These are phyloP conservation scores for Amphipyra berbera DNA, from an alignment of 2,888 invertebrate species.

Conservation along the genomic window DNA sequence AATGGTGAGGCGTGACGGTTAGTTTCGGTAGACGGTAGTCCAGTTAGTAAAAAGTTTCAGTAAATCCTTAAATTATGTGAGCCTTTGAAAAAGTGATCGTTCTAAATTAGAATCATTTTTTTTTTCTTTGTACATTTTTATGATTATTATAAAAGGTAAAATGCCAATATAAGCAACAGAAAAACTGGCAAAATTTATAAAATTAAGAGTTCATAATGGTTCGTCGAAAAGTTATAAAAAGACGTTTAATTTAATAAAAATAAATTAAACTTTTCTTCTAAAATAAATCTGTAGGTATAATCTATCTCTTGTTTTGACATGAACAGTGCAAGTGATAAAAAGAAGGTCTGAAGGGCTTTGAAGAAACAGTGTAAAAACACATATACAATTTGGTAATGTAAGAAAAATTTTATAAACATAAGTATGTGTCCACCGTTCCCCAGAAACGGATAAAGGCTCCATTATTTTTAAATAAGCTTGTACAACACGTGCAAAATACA, in stretches of 20 bases:
- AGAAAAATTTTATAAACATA: conserved; percentile 16
- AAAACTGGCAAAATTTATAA: no score
- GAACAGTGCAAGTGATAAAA: no score
- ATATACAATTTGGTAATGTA: conserved; percentile 3
- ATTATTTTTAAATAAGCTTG: conserved; percentile 53
- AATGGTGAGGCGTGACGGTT: conserved; percentile 68
- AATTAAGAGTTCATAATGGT: no score
- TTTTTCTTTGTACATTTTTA: no score
- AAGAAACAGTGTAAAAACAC: neutral
- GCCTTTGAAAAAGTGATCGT: conserved; percentile 3
- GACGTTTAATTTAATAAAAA: no score
- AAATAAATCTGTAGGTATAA: no score
- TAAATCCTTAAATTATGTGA: conserved; percentile 20
- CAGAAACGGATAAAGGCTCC: conserved; percentile 39
- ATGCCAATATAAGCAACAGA: no score
- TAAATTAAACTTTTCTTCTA: no score
- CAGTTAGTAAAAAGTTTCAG: conserved; percentile 50
- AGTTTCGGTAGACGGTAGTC: conserved; percentile 34
- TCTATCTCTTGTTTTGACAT: no score
- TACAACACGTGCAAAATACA: conserved; percentile 57
- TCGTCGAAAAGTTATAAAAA: no score
- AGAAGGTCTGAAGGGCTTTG: neutral
- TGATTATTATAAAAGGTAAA: no score
- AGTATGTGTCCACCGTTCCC: conserved; percentile 11
- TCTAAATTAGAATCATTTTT: neutral